These are phyloP conservation scores for Amphipoea oculea DNA, from an alignment of 2,888 invertebrate species.

Conservation along the genomic window DNA sequence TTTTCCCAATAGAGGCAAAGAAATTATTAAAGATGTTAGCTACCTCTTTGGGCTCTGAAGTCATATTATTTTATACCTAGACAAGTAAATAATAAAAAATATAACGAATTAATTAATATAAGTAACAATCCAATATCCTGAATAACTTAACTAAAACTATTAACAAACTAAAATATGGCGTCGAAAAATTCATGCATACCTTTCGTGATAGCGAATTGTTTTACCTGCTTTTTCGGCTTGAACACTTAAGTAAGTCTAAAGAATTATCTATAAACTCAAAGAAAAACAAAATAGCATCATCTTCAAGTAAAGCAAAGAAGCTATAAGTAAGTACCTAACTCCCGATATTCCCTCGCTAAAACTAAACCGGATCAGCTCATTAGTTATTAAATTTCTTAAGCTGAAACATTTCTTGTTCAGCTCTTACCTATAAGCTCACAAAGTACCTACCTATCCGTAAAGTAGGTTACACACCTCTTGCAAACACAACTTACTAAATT, in stretches of 20 bases:
- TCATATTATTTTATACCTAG: too few species aligned
- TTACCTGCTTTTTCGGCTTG: neutral
- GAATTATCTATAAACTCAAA: neutral
- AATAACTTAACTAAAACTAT: too few species aligned
- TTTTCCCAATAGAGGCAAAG: too few species aligned
- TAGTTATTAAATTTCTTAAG: neutral
- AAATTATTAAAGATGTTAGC: too few species aligned
- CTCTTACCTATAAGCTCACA: neutral
- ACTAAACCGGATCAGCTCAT: neutral
- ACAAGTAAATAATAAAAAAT: too few species aligned
- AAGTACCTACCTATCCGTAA: neutral
- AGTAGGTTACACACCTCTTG: constrained; percentile 15
- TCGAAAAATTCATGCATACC: neutral
- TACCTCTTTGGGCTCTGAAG: too few species aligned
- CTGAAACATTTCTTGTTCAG: neutral
- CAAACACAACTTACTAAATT: constrained; percentile 37
- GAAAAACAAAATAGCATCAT: neutral
- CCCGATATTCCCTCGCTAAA: neutral
- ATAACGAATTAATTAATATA: too few species aligned
- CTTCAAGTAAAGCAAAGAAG: neutral
- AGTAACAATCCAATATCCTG: neutral
- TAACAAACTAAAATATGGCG: neutral
- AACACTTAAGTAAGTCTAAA: neutral
- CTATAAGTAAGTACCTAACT: too few species aligned
- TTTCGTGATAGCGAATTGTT: neutral